Evolutionary conservation across 2,888 invertebrate species (phyloP).

Genomic region (Melanostoma mellinum): DNA sequence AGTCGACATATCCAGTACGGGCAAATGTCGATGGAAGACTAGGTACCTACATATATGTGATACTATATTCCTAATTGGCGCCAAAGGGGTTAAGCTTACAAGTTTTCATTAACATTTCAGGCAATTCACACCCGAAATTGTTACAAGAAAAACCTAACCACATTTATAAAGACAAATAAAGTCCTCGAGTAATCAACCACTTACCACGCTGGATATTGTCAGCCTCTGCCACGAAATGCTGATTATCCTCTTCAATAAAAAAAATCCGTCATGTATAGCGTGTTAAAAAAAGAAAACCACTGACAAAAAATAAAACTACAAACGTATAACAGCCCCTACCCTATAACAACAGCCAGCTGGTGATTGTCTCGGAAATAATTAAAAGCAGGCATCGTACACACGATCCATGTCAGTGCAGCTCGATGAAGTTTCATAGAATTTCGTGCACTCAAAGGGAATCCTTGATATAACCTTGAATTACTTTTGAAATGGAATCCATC

Average conservation of each 20-base stretch:
- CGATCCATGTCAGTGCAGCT: slow-evolving; percentile 8
- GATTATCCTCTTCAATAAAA: slow-evolving; percentile 14
- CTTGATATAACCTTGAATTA: slow-evolving; percentile 60
- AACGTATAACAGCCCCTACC: not conserved
- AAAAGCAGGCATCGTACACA: slow-evolving; percentile 36
- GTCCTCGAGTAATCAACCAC: not conserved
- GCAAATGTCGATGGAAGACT: slow-evolving; percentile 6
- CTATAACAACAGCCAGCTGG: slow-evolving; percentile 42
- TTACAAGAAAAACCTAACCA: not conserved
- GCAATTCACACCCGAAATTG: not conserved
- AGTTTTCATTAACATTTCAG: slow-evolving; percentile 21
- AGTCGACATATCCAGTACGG: slow-evolving; percentile 32
- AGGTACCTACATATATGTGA: too few species aligned
- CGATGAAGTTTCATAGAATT: slow-evolving; percentile 21
- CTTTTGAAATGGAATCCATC: slow-evolving; percentile 38
- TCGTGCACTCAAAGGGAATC: slow-evolving; percentile 35
- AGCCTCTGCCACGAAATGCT: not conserved
- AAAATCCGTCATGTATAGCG: slow-evolving; percentile 40
- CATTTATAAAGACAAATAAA: not conserved
- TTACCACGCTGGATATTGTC: slow-evolving; percentile 33
- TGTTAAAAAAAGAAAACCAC: slow-evolving; percentile 12
- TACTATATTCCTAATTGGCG: slow-evolving; percentile 20
- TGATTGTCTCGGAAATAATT: slow-evolving; percentile 62
- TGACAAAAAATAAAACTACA: not conserved
- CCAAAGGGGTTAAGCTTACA: slow-evolving; percentile 33